A percentile compares a stretch with the other conserved stretches of the same genome.
Evolutionary conservation across 2,113 vertebrate genomes (phyloP).

Genomic region (Indicator maculatus): DNA sequence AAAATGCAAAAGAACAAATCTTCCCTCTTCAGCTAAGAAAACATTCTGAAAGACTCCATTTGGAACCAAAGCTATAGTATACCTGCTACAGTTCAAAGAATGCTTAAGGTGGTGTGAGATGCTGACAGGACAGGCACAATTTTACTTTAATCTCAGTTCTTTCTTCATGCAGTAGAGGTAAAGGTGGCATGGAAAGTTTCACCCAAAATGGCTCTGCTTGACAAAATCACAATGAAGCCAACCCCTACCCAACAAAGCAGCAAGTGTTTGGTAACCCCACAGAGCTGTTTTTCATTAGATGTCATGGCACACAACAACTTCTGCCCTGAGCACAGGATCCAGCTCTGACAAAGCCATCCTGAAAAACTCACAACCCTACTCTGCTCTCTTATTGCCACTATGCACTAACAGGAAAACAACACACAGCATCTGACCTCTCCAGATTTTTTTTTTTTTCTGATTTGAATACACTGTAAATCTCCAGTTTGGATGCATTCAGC

Average conservation of each 20-base stretch:
- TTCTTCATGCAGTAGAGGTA: neutral
- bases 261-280: neutral
- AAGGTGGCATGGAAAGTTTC: neutral
- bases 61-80: neutral
- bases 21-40: neutral
- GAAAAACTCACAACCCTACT: neutral
- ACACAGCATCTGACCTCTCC: neutral
- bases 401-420: neutral
- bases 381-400: neutral
- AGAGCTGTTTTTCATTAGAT: neutral
- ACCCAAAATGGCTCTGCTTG: neutral
- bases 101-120: neutral
- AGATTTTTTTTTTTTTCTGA: neutral
- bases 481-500: neutral
- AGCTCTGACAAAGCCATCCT: neutral
- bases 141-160: neutral
- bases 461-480: neutral
- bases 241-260: neutral
- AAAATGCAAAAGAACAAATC: neutral
- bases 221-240: neutral
- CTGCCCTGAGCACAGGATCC: neutral
- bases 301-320: accelerated
- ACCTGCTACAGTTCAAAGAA: neutral
- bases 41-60: neutral
- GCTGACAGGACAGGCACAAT: neutral